Base-by-base conservation (phyloP, 2,888 invertebrate species). In the Ennomos quercinarius region DNA sequence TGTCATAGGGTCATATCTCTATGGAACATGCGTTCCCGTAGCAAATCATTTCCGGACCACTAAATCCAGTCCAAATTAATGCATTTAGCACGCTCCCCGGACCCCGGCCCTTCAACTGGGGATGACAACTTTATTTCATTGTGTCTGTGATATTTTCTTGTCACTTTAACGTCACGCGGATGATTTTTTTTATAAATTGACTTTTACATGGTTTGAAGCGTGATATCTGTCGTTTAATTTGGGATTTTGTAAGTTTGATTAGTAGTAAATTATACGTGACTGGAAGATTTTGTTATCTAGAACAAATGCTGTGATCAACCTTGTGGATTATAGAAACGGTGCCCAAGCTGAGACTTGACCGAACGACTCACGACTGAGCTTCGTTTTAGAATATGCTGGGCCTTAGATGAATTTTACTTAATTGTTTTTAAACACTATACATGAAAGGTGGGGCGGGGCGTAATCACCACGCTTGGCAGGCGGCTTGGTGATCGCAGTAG, bases 1-100 rank as follows among this genome's bases (percentile, higher is more conserved):
- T 76, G 79, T 80, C 80, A 76, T 79, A 83, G 89, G 87, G 90
- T 86, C 87, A 89, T 87, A 87, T 87, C 88, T 82, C 73, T 68
- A 69, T 78, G 71, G 77, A 82, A 85, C 88, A 88, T 89, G 86
- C 87, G 87, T 91, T 91, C 91, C 91, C 91, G 91, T 91, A 84
- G 91, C 92, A 91, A 91, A 91, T 92, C 92, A 91, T 90, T 92
- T 92, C 91, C 91, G 91, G 89, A 76, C 92, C 92, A 92, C 92
- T 92, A 91, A 91, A 87, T 90, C 78, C 91, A 91, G 91, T 90
- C 89, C 84, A 91, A 92, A 92, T 91, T 92, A 91, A 91, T 91
- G 91, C 90, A 90, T 92, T 92, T 91, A 91, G 87, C 91, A 91
- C 91, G 91, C 91, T 91, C 89, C 86, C 87, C 73, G 80, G 71